Percentiles rank a stretch among this genome's conserved stretches.
These are phyloP conservation scores for Mimachlamys varia DNA, from an alignment of 2,888 invertebrate genomes.

Conservation along the genomic window DNA sequence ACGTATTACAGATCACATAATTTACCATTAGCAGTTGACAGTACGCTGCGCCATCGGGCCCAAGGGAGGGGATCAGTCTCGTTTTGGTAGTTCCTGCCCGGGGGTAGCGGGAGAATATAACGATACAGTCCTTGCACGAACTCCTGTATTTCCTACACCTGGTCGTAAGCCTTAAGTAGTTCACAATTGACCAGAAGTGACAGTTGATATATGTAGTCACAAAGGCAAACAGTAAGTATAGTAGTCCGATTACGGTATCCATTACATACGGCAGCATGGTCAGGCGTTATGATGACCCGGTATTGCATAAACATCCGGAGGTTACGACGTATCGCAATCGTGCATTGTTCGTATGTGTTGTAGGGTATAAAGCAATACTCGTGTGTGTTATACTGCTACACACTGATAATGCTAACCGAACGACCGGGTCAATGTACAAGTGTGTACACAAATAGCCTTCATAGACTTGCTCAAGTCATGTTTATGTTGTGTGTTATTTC, in stretches of 20 bases:
- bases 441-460: no score
- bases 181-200: background rate
- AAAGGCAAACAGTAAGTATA: background rate
- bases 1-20: background rate
- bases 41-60: conserved; percentile 60
- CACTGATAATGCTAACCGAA: no score
- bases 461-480: no score
- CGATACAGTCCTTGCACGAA: conserved; percentile 41
- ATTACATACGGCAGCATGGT: background rate
- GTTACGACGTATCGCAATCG: no score
- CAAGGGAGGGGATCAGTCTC: conserved; percentile 61
- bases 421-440: no score
- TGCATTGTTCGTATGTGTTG: no score
- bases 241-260: background rate
- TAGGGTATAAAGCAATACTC: no score
- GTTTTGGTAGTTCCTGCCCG: conserved; percentile 67
- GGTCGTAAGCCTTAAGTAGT: background rate
- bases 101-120: conserved; percentile 67
- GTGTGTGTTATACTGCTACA: no score
- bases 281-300: background rate
- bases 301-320: background rate
- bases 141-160: background rate
- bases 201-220: background rate
- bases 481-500: no score
- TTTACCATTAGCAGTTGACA: conserved; percentile 65